Conservation (phyloP, 2,113 vertebrate genomes). For the Lipophrys pholis region DNA sequence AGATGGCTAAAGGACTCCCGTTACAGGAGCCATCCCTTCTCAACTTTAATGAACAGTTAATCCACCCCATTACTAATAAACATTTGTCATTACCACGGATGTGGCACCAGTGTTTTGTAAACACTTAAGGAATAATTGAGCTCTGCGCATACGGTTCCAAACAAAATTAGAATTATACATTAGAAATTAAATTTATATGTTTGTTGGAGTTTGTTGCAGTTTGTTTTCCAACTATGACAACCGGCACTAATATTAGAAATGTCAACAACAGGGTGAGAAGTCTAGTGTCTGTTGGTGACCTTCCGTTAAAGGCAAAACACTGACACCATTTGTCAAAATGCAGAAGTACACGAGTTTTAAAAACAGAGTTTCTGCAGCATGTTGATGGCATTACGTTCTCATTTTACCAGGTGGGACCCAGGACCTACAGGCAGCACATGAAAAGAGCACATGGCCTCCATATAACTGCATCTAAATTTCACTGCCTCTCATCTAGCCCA, state of each 20-base stretch:
- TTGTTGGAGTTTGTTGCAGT: not conserved
- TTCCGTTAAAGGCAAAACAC: constrained; percentile 58
- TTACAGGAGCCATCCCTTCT: constrained; percentile 62
- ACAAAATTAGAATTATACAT: not conserved
- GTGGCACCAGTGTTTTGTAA: not conserved
- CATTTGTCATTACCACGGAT: constrained; percentile 11
- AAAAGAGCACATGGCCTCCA: constrained; percentile 59
- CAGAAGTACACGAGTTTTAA: constrained; percentile 62
- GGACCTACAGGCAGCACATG: constrained; percentile 34
- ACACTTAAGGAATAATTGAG: not conserved
- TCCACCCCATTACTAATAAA: constrained; percentile 4
- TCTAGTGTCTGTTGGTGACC: constrained; percentile 5
- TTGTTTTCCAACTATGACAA: not conserved
- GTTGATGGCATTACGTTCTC: constrained; percentile 7
- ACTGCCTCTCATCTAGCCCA: constrained; percentile 50
- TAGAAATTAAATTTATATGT: not conserved
- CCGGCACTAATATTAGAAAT: not conserved
- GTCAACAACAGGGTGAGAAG: not conserved
- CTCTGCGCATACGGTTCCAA: not conserved
- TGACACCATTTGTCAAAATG: constrained; percentile 70
- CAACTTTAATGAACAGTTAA: constrained; percentile 59
- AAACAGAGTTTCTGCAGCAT: not conserved
- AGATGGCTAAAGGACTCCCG: constrained; percentile 73
- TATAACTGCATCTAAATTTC: constrained; percentile 39
- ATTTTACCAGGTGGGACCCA: constrained; percentile 14